These are phyloP conservation scores for Ochlodes sylvanus DNA, from an alignment of 2,888 invertebrate genomes.

Conservation along the genomic window DNA sequence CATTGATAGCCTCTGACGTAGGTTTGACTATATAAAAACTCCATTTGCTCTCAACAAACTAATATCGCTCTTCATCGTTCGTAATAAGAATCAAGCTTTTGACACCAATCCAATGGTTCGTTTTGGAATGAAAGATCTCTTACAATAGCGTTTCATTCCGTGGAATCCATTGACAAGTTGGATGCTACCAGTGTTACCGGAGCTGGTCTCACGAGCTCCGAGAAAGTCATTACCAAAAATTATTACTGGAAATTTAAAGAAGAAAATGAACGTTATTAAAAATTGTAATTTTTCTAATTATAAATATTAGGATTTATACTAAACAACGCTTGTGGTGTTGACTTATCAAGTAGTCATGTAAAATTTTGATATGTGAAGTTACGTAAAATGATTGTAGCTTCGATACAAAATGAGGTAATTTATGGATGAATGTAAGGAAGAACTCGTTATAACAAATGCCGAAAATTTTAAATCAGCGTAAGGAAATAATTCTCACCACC, in stretches of 20 bases:
- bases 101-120: constrained; percentile 60
- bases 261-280: constrained; percentile 50
- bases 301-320: no score
- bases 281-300: no score
- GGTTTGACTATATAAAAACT: constrained; percentile 73
- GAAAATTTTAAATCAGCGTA: constrained; percentile 24
- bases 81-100: constrained; percentile 53
- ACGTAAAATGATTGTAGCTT: no score
- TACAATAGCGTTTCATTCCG: constrained; percentile 82
- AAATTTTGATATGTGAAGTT: no score
- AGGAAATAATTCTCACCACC: constrained; percentile 35
- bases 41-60: constrained; percentile 48
- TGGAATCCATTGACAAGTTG: constrained; percentile 83
- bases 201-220: constrained; percentile 74
- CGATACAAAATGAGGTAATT: constrained; percentile 30
- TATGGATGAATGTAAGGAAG: neutral
- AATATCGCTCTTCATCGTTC: constrained; percentile 54
- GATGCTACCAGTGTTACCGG: constrained; percentile 83
- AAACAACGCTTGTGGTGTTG: no score
- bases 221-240: constrained; percentile 61
- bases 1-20: constrained; percentile 83
- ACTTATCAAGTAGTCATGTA: no score
- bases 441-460: constrained; percentile 2
- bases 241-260: constrained; percentile 48
- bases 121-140: constrained; percentile 74